Evolutionary conservation across 2,797 vertebrate genomes (phyloP).

Genomic region (Dryobates pubescens): DNA sequence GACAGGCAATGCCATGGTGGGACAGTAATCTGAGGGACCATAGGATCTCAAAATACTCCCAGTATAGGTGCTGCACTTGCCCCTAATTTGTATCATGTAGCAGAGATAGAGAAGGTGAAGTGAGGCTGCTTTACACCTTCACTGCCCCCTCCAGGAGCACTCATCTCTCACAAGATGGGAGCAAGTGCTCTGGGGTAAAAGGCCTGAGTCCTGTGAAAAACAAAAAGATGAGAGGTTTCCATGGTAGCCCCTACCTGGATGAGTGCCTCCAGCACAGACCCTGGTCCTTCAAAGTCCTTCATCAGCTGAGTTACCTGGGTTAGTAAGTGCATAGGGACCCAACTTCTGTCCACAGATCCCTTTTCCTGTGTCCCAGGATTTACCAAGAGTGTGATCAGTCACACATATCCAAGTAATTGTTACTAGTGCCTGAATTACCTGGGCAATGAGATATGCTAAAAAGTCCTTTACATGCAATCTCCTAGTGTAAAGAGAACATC

Average conservation of each 20-base stretch:
- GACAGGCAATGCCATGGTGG: neutral
- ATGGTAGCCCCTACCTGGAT: accelerated
- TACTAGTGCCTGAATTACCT: neutral
- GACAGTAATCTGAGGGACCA: neutral
- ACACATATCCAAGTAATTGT: neutral
- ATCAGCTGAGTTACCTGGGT: accelerated
- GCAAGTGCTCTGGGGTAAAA: neutral
- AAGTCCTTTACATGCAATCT: neutral
- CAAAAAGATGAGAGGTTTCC: neutral
- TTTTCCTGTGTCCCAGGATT: accelerated
- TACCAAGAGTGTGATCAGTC: neutral
- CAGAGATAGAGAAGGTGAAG: neutral
- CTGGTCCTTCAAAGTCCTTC: accelerated
- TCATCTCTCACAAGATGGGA: neutral
- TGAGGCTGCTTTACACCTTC: neutral
- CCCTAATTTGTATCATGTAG: too few relatives aligned
- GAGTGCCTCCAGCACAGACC: neutral
- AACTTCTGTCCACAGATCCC: neutral
- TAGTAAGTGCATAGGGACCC: neutral
- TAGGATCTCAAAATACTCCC: neutral
- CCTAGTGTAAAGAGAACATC: neutral
- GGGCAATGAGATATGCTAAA: neutral
- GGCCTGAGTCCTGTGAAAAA: neutral
- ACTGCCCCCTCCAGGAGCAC: neutral
- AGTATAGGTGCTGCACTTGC: neutral